These are phyloP conservation scores for Gymnobelideus leadbeateri DNA, from an alignment of 2,113 vertebrate species.

Conservation along the genomic window DNA sequence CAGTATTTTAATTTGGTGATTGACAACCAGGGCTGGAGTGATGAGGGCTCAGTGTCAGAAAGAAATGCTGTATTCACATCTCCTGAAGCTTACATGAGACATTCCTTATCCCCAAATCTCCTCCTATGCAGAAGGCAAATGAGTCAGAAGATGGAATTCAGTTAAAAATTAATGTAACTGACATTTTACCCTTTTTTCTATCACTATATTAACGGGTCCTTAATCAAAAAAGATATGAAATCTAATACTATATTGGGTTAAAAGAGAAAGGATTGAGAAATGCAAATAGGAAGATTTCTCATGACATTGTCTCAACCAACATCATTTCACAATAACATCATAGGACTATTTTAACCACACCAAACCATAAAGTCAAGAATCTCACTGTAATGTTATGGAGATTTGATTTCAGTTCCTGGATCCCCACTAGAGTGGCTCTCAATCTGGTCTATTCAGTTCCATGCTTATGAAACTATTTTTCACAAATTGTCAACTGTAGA, in stretches of 20 bases:
- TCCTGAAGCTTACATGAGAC: conserved; percentile 67
- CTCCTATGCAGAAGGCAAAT: conserved; percentile 56
- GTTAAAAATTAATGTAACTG: conserved; percentile 70
- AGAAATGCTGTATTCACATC: conserved; percentile 20
- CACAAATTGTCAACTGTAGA: not conserved
- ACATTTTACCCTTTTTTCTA: conserved; percentile 61
- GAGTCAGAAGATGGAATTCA: conserved; percentile 59
- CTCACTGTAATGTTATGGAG: not conserved
- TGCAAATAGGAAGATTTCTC: not conserved
- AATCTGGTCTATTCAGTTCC: not conserved
- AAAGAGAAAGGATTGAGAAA: conserved; percentile 2
- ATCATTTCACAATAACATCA: not conserved
- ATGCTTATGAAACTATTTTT: not conserved
- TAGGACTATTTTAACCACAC: not conserved
- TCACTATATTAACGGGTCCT: conserved; percentile 59
- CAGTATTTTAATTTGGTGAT: conserved; percentile 74
- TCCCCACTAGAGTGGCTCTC: not conserved
- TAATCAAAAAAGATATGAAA: conserved; percentile 56
- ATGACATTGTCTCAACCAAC: not conserved
- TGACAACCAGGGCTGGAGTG: conserved; percentile 71
- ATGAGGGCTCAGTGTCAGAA: conserved; percentile 56
- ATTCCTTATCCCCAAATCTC: conserved; percentile 22
- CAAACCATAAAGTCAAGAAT: not conserved
- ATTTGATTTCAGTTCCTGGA: not conserved
- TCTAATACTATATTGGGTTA: conserved; percentile 55